Evolutionary conservation across 2,113 vertebrate genomes (phyloP).

Genomic region (Antigone vipio): DNA sequence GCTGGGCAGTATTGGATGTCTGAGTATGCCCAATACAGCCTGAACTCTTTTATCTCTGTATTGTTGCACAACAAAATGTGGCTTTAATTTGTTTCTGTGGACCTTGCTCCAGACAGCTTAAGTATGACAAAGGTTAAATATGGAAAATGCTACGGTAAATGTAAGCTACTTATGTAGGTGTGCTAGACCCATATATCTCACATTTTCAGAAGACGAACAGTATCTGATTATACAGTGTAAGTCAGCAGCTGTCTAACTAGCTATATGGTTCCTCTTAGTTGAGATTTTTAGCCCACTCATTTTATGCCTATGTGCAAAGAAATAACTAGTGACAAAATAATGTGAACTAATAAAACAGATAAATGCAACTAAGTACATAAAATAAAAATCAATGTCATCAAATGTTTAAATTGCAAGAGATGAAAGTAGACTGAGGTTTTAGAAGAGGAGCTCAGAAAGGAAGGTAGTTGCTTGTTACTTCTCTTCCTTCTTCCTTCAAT

Average conservation of each 20-base stretch:
- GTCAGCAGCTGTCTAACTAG: not conserved
- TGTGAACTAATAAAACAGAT: not conserved
- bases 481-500: not conserved
- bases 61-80: not conserved
- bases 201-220: not conserved
- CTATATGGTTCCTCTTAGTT: not conserved
- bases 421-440: fast-evolving
- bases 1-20: not conserved
- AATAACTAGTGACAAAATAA: not conserved
- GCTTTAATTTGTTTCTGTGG: not conserved
- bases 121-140: not conserved
- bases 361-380: not conserved
- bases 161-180: not conserved
- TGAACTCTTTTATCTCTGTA: not conserved
- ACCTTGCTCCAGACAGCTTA: not conserved
- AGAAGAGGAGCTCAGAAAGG: not conserved
- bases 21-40: not conserved
- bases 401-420: not conserved
- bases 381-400: not conserved
- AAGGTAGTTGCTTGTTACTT: not conserved
- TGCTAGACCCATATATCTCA: not conserved
- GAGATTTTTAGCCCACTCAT: not conserved
- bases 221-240: not conserved
- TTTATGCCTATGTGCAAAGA: not conserved
- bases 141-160: not conserved